Evolutionary conservation across 1,140 invertebrate species (phyloP), one percentile per base, ranked within the genome.

Genomic region (Centruroides sculpturatus): DNA sequence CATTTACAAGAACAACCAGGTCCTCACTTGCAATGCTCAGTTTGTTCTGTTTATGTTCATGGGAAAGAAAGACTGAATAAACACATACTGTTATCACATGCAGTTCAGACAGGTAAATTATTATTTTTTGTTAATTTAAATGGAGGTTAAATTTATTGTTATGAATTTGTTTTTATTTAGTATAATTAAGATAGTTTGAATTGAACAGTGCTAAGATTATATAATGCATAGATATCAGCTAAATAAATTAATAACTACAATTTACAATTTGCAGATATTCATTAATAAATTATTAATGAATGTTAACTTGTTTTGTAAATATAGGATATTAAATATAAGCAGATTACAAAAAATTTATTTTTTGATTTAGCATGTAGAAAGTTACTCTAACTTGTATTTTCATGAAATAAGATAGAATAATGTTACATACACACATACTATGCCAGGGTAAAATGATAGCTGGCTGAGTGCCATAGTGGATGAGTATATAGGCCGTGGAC

Each of bases 21-120:
- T 5, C 69, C 69, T 35, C 69, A 70, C 59, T 58, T 70, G n/a
- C 68, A 69, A 53, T 70, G 69, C 56, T 64, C 63, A 36, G 69
- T 68, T 34, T 70, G 69, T 59, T 66, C 64, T 46, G 69, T 69
- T 10, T 65, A 70, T 55, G 60, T 69, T 7, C 66, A 66, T 57
- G 69, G 69, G 5, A 63, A 65, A 34, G 69, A 70, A n/a, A 60
- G 69, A 23, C 57, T 70, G 13, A 68, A 61, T 4, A 69, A 69
- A 49, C 69, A 70, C 56, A 69, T 70, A 23, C 60, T 70, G 61
- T 49, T 66, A 3, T 67, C 68, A 49, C 69, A 70, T 65, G 68
- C 68, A 55, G 69, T 70, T 4, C 69, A 70, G 51, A 70, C 69
- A 35, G 69, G 64, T 65, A 54, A 58, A 35, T 48, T 46, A 10